phyloP scores from a whole-genome alignment of 2,797 vertebrate species.

The Manis crassicaudata region DNA sequence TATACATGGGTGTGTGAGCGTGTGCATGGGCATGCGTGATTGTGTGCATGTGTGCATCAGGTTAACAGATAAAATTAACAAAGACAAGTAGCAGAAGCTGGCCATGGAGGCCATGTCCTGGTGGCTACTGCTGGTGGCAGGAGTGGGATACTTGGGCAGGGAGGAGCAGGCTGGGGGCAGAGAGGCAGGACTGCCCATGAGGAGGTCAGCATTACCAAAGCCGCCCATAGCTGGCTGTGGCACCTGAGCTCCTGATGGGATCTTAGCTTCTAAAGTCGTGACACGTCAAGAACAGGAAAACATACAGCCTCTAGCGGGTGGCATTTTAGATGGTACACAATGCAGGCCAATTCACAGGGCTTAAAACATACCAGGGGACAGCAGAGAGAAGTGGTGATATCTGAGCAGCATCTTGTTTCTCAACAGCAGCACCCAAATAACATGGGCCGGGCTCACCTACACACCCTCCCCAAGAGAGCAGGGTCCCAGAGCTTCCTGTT shows the following conservation, averaged over 20 bases:
- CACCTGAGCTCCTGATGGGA: no score
- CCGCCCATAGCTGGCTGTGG: background rate
- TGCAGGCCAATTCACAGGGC: no score
- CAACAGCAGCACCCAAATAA: background rate
- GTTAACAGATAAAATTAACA: background rate
- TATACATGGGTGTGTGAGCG: background rate
- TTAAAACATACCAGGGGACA: no score
- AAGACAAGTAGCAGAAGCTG: background rate
- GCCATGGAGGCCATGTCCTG: background rate
- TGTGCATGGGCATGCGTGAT: background rate
- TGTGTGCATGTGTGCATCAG: background rate
- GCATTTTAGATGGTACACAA: no score
- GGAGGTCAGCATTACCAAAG: no score
- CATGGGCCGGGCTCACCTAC: background rate
- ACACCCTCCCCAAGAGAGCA: no score
- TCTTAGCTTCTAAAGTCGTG: accelerated
- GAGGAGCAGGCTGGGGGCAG: no score
- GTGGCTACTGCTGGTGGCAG: no score
- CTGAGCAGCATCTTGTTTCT: background rate
- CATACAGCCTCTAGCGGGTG: no score
- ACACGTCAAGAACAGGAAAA: no score
- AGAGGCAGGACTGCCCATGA: accelerated
- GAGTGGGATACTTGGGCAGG: no score
- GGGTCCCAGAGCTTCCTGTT: background rate
- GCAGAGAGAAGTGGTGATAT: background rate